These are phyloP conservation scores for Epizoanthus ramosus DNA, from an alignment of 92 coral and sea anemone species.

Conservation along the genomic window DNA sequence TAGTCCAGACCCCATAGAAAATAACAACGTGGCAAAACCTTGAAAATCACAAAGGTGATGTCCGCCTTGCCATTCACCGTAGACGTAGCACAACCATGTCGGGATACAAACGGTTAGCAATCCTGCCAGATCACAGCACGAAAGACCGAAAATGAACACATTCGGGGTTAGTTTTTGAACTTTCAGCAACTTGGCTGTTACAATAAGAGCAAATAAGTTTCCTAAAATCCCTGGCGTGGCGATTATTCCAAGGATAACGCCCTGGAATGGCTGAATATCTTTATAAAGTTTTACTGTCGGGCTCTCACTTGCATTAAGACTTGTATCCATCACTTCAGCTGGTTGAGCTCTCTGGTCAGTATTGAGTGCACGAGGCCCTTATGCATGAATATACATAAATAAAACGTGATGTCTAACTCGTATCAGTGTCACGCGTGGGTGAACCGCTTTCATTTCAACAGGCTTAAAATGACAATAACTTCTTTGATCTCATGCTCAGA, in stretches of 20 bases:
- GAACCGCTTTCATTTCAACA: too few species aligned
- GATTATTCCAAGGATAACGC: conserved; percentile 39
- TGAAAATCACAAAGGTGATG: conserved; percentile 73
- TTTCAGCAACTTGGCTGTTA: conserved; percentile 60
- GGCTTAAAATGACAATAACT: too few species aligned
- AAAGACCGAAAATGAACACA: conserved; percentile 73
- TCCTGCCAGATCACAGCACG: conserved; percentile 70
- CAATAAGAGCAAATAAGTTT: conserved; percentile 70
- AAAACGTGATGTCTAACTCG: too few species aligned
- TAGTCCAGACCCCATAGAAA: conserved; percentile 72
- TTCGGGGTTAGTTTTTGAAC: conserved; percentile 77
- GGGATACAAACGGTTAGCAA: conserved; percentile 65
- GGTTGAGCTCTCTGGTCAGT: too few species aligned
- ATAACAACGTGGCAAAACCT: conserved; percentile 72
- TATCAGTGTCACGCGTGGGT: too few species aligned
- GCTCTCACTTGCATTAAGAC: neutral
- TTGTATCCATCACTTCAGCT: neutral
- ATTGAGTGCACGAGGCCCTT: too few species aligned
- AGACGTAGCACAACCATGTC: conserved; percentile 76
- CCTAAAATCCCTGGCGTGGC: conserved; percentile 68
- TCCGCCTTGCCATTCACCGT: conserved; percentile 75
- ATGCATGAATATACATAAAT: too few species aligned
- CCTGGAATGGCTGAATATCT: conserved; percentile 42
- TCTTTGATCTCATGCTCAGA: too few species aligned
- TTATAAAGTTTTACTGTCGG: conserved; percentile 35